phyloP scores from a whole-genome alignment of 2,797 vertebrate species.

The Microcaecilia unicolor region DNA sequence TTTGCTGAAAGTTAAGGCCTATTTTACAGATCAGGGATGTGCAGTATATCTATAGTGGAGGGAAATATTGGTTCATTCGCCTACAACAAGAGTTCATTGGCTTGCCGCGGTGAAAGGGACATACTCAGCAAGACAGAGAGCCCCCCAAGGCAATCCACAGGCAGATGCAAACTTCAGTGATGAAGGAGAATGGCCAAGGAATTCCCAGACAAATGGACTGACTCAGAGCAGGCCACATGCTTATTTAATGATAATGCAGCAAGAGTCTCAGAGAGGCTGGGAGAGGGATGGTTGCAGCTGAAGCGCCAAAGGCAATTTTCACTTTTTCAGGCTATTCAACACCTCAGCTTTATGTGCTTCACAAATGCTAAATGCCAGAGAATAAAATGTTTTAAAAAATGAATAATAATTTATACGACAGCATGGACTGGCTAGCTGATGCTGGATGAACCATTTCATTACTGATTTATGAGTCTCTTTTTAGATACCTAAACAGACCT shows the following conservation, averaged over 20 bases:
- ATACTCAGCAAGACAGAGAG: too few species aligned
- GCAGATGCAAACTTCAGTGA: conserved; percentile 28
- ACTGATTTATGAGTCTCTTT: too few species aligned
- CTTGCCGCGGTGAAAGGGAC: conserved; percentile 4
- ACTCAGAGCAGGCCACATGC: conserved; percentile 8
- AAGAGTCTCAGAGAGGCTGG: conserved; percentile 20
- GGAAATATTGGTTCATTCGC: background rate
- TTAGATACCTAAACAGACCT: too few species aligned
- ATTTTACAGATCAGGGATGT: conserved; percentile 22
- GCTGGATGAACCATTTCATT: too few species aligned
- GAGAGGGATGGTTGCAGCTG: conserved; percentile 13
- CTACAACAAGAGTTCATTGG: conserved; percentile 17
- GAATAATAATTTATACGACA: too few species aligned
- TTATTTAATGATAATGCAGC: conserved; percentile 11
- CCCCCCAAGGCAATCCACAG: conserved; percentile 11
- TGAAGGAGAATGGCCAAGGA: conserved; percentile 16
- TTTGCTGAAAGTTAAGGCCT: conserved; percentile 21
- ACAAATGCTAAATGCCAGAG: too few species aligned
- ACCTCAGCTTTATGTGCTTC: conserved; percentile 16
- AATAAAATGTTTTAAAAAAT: too few species aligned
- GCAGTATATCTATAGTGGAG: background rate
- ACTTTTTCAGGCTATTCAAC: conserved; percentile 3
- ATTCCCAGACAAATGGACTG: conserved; percentile 28
- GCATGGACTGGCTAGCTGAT: too few species aligned
- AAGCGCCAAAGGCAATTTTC: conserved; percentile 18